Conservation (phyloP, 1,140 invertebrate species). For the Aethina tumida region DNA sequence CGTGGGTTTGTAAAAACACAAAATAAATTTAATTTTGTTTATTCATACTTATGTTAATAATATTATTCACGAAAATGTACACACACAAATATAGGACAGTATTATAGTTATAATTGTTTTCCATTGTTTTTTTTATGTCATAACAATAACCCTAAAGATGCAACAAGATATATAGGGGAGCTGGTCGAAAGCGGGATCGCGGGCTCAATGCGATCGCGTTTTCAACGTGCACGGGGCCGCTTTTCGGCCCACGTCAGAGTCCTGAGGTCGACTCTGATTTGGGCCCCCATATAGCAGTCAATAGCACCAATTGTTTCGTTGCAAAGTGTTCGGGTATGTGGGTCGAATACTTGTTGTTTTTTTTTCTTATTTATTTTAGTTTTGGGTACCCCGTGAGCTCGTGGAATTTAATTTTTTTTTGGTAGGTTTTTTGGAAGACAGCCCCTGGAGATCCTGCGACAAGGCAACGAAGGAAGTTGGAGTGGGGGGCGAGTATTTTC, state of each 20-base stretch:
- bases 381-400: constrained; percentile 22
- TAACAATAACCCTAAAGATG: constrained; percentile 34
- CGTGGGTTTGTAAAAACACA: constrained; percentile 5
- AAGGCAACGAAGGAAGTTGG: constrained; percentile 15
- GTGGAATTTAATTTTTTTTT: constrained; percentile 8
- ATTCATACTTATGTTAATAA: constrained; percentile 28
- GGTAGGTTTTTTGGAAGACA: constrained; percentile 27
- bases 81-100: constrained; percentile 38
- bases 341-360: no score
- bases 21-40: constrained; percentile 12
- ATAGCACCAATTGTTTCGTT: constrained; percentile 37
- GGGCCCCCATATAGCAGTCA: constrained; percentile 27
- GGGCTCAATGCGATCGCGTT: constrained; percentile 28
- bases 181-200: constrained; percentile 18
- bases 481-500: not conserved
- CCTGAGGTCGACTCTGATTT: constrained; percentile 10
- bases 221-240: constrained; percentile 19
- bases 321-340: constrained; percentile 29
- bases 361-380: no score
- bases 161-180: constrained; percentile 33
- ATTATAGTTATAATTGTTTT: constrained; percentile 22
- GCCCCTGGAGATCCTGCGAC: constrained; percentile 29
- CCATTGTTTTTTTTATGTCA: constrained; percentile 21
- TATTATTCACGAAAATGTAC: constrained; percentile 33
- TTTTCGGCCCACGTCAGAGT: constrained; percentile 12